Conservation (phyloP, 2,797 vertebrate genomes). For the Eleutherodactylus coqui region DNA sequence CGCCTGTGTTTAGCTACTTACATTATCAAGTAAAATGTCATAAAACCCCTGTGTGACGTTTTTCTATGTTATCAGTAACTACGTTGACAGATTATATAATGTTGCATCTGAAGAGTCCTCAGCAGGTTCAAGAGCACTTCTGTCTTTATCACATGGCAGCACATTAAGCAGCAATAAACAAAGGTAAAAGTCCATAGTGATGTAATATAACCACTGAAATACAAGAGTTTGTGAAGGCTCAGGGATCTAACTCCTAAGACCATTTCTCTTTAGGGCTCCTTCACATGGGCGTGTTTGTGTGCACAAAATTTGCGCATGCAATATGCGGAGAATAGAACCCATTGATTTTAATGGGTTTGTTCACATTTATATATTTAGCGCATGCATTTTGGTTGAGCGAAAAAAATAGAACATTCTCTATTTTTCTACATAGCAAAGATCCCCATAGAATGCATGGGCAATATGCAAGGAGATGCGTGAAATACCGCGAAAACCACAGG, state of each 20-base stretch:
- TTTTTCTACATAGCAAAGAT: no score
- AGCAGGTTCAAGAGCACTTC: background rate
- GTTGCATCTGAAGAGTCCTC: background rate
- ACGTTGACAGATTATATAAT: background rate
- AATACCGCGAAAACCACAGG: no score
- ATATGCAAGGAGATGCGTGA: no score
- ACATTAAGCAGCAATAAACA: background rate
- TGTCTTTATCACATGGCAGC: background rate
- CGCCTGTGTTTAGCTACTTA: background rate
- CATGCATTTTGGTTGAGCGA: no score
- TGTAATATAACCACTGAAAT: background rate
- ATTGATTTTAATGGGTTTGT: no score
- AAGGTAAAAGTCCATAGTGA: slow-evolving; percentile 15
- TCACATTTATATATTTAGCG: no score
- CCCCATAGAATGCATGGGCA: no score
- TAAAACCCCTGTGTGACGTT: background rate
- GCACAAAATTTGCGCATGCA: no score
- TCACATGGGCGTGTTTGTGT: no score
- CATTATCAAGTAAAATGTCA: background rate
- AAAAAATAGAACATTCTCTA: no score
- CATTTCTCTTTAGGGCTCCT: no score
- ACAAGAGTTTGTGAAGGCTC: background rate
- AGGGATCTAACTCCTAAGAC: background rate
- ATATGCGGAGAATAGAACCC: no score
- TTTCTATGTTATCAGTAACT: background rate